Base-by-base conservation (phyloP, 35 echinoderm and acorn worm species). In the Ptychodera flava region DNA sequence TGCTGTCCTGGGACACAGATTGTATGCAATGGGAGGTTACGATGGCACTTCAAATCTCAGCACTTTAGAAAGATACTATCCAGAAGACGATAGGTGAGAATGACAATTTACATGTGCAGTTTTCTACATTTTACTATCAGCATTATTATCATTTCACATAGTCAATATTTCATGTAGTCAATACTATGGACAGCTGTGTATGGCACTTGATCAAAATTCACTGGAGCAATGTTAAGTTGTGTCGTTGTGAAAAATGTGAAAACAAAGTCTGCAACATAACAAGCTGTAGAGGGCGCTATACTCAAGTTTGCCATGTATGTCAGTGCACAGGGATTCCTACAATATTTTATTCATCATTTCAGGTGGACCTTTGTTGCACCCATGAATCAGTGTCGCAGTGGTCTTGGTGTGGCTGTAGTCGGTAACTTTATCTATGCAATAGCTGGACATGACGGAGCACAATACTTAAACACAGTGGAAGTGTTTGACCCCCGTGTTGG, bases 401-500 rank as follows among this genome's bases (percentile, higher is more conserved):
- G 92, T 1, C 92, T 90, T 33, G 92, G 92, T 0, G 89, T 90
- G 16, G 82, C 81, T 29, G 84, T 90, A 28, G 52, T 91, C 0
- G 92, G 92, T 53, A 85, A 87, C 64, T 81, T 80, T 78, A 87
- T 94, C 79, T 94, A 94, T 33, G 88, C 89, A 14, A 76, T 94
- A 30, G 92, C 88, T 0, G 92, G 92, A 36, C 92, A 94, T 31
- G 92, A 94, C 35, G 92, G 92, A 28, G 89, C 87, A 22, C 92
- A 94, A 28, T 94, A 94, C 38, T 85, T 94, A 31, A 94, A 88
- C 85, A 94, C 92, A 34, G 92, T 90, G 79, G 92, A 94, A 82
- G 76, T 78, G 15, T 94, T 90, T 76, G 92, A 94, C 29, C 37
- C 83, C 1, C 89, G 87, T 16, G 33, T 90, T 10, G 92, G 92